A percentile compares a stretch with the other conserved stretches of the same genome.
phyloP scores from a whole-genome alignment of 2,113 vertebrate species.

The Bungarus multicinctus region DNA sequence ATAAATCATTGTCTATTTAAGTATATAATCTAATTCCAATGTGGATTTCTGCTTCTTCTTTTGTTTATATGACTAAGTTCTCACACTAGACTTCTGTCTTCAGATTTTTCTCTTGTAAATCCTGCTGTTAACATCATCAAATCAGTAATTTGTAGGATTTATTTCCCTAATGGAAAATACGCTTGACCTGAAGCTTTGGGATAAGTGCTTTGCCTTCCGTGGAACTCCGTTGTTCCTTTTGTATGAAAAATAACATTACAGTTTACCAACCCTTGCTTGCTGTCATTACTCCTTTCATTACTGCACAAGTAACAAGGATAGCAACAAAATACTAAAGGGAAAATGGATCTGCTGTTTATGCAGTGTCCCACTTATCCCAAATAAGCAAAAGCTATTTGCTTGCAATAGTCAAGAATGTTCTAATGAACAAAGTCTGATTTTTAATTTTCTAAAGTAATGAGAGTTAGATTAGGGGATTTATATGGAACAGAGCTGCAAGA shows the following conservation, averaged over 20 bases:
- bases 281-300: conserved; percentile 15
- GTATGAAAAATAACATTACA: conserved; percentile 50
- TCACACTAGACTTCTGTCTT: conserved; percentile 41
- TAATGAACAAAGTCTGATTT: conserved; percentile 35
- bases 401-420: conserved; percentile 15
- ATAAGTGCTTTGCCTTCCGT: conserved; percentile 44
- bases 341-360: no score
- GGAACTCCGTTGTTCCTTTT: conserved; percentile 23
- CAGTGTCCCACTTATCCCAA: conserved; percentile 2
- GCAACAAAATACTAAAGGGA: background rate
- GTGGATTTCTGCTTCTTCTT: conserved; percentile 52
- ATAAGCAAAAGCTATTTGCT: conserved; percentile 6
- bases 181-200: conserved; percentile 48
- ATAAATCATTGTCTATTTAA: conserved; percentile 48
- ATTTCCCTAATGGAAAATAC: conserved; percentile 57
- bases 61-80: conserved; percentile 59
- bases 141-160: conserved; percentile 41
- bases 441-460: conserved; percentile 63
- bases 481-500: background rate
- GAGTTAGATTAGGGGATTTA: conserved; percentile 59
- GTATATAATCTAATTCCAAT: conserved; percentile 60
- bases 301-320: background rate
- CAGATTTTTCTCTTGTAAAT: conserved; percentile 49
- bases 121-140: conserved; percentile 52
- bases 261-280: conserved; percentile 37